Evolutionary conservation across 2,888 invertebrate species (phyloP).

Genomic region (Dryobota labecula): DNA sequence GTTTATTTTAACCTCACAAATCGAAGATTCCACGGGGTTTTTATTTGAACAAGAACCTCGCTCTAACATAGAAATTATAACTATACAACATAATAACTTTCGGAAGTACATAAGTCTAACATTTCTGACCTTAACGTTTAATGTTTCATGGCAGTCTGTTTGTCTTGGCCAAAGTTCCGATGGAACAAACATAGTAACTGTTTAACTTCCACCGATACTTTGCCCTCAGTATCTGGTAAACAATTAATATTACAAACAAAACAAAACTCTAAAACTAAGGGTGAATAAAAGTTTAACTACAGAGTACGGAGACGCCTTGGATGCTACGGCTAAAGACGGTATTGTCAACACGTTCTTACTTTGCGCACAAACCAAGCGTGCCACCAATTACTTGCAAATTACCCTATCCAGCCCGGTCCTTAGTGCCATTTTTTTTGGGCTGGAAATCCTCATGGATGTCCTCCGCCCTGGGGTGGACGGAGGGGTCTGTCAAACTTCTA

Average conservation of each 20-base stretch:
- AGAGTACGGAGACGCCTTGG: background rate
- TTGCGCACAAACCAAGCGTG: background rate
- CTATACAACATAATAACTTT: constrained; percentile 15
- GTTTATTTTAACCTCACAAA: background rate
- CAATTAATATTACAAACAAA: constrained; percentile 61
- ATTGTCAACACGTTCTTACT: background rate
- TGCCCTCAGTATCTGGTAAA: constrained; percentile 55
- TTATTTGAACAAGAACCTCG: background rate
- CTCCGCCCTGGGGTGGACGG: too few species aligned
- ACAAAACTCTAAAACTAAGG: constrained; percentile 63
- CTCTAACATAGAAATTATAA: constrained; percentile 1
- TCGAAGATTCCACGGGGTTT: background rate
- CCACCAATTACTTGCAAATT: background rate
- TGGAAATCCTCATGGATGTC: too few species aligned
- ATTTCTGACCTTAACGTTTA: constrained; percentile 35
- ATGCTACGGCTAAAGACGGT: background rate
- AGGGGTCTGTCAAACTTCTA: too few species aligned
- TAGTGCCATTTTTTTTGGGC: too few species aligned
- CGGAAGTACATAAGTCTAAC: constrained; percentile 5
- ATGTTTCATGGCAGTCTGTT: constrained; percentile 46
- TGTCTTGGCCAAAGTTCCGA: constrained; percentile 44
- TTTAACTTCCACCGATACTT: constrained; percentile 57
- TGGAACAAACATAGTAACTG: constrained; percentile 50
- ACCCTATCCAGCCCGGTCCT: background rate
- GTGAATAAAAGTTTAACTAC: constrained; percentile 46